Conservation (phyloP, 2,888 invertebrate species). For the Leucophenga montana region DNA sequence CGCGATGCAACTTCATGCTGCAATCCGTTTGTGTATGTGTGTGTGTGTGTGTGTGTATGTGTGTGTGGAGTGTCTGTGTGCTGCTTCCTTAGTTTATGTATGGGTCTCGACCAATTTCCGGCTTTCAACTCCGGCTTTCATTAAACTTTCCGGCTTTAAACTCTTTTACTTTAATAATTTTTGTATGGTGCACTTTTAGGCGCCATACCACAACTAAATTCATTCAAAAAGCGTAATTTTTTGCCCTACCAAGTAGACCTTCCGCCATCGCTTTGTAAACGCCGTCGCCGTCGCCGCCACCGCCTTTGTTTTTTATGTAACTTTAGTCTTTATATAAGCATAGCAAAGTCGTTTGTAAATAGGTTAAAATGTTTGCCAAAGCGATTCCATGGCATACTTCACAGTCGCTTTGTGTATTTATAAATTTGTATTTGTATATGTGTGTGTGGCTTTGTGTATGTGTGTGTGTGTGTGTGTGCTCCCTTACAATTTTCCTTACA, state of each 20-base stretch:
- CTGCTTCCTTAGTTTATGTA: background rate
- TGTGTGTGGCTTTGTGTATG: constrained; percentile 5
- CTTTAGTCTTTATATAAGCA: constrained; percentile 17
- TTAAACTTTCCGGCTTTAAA: background rate
- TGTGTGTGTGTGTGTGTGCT: constrained; percentile 27
- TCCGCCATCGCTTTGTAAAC: background rate
- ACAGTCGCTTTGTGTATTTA: background rate
- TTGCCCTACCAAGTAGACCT: no score
- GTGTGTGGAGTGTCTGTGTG: constrained; percentile 4
- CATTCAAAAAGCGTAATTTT: no score
- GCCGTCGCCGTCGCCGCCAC: background rate
- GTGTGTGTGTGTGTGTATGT: constrained; percentile 5
- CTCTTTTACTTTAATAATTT: background rate
- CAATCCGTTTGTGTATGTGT: background rate
- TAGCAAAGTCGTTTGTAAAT: background rate
- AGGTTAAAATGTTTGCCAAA: constrained; percentile 7
- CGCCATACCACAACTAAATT: background rate
- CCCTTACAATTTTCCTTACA: background rate
- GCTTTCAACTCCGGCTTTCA: no score
- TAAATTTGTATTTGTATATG: background rate
- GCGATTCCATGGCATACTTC: background rate
- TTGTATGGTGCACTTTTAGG: background rate
- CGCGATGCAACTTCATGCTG: constrained; percentile 15
- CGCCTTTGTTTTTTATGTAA: background rate
- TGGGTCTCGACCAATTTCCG: background rate